phyloP scores from a whole-genome alignment of 2,888 invertebrate genomes.

The Litoditis marina region DNA sequence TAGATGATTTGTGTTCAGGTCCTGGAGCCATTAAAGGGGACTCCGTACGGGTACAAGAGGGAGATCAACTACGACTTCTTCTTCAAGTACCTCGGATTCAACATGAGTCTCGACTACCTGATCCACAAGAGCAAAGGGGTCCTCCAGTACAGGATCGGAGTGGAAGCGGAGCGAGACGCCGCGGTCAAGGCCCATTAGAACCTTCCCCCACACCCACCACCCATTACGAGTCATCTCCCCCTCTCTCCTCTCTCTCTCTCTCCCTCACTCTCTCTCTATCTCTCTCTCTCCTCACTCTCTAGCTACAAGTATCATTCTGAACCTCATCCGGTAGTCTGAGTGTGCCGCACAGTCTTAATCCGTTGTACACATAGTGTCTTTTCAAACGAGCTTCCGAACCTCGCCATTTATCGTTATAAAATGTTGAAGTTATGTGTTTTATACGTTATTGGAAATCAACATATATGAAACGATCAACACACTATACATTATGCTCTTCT shows the following conservation, averaged over 20 bases:
- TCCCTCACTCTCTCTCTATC: not conserved
- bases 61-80: conserved; percentile 51
- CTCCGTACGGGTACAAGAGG: conserved; percentile 52
- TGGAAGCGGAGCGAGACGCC: conserved; percentile 17
- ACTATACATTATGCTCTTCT: too few species aligned
- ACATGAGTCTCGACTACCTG: conserved; percentile 54
- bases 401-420: too few species aligned
- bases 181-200: not conserved
- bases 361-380: too few species aligned
- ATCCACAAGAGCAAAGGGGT: conserved; percentile 56
- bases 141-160: conserved; percentile 47
- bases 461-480: too few species aligned
- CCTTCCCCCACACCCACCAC: too few species aligned
- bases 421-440: too few species aligned
- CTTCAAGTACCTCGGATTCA: conserved; percentile 51
- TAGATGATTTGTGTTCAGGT: conserved; percentile 16
- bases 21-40: conserved; percentile 29
- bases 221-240: not conserved
- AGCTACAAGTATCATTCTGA: too few species aligned
- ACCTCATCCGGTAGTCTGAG: too few species aligned
- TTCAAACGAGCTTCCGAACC: too few species aligned
- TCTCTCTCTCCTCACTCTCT: too few species aligned
- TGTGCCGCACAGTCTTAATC: too few species aligned
- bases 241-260: not conserved
- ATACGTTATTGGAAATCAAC: too few species aligned